Base-by-base conservation (phyloP, 2,797 vertebrate genomes). In the Dendrocincla fuliginosa region DNA sequence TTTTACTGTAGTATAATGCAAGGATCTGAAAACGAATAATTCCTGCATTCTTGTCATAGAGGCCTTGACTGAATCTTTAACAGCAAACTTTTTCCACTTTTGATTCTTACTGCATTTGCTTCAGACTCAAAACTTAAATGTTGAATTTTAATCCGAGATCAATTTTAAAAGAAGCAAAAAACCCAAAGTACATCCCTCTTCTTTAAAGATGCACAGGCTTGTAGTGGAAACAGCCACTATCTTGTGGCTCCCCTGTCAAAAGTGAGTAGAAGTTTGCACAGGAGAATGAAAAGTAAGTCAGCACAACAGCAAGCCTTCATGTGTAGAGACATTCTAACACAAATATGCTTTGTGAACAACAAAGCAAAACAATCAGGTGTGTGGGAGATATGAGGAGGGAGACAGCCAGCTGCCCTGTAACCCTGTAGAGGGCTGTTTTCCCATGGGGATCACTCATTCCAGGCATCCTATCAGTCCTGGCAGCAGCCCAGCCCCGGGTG, bases 401-500 rank as follows among this genome's bases (percentile, higher is more conserved):
- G 78, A 67, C 57, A 84, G 55, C 19, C 77, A 50, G 55, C 63
- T 65, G 82, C 69, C 50, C 67, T 70, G 56, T 47, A 91, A 65
- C 52, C 67, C 60, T 10, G 9, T 0, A 2, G 70, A 83, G 68
- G 84, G 46, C 60, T 56, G 63, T 69, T 90, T 95, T 95, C 89
- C 85, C 91, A 37, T 63, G 37, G 75, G 87, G 60, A 88, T 76
- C 80, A 35, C 76, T 69, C 5, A 0, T 55, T 93, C 79, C 78
- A 87, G 16, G 17, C 35, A 2, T 81, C 67, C 68, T 93, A 88
- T 93, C 88, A 55, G 63, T 61, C 14, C 74, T 96, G 95, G 95
- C 94, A 94, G 87, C 57, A 75, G 39, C 28, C 77, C 93, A 96
- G 80, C 56, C 86, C 59, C 2, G 52, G 84, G 94, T 84, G 71